Percentiles rank a stretch among this genome's conserved stretches.
These are phyloP conservation scores for Harlomillsia oculata DNA, from an alignment of 1,140 invertebrate species.

Conservation along the genomic window DNA sequence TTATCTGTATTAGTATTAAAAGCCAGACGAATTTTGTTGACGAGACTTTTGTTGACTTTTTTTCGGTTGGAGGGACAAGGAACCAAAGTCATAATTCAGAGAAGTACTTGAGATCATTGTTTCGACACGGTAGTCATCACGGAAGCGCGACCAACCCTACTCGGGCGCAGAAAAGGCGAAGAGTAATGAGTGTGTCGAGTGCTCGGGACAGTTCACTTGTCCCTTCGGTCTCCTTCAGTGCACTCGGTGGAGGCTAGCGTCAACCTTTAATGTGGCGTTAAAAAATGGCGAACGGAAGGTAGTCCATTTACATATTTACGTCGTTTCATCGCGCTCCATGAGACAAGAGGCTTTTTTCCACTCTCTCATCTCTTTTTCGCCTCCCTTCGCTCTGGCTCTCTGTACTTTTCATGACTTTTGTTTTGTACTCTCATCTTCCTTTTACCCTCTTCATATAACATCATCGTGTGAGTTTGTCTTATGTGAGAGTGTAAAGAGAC, in stretches of 20 bases:
- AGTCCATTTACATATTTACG: slow-evolving; percentile 26
- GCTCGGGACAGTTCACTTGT: slow-evolving; percentile 22
- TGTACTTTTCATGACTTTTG: not conserved
- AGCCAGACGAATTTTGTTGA: no score
- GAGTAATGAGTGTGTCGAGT: slow-evolving; percentile 27
- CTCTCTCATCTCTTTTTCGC: not conserved
- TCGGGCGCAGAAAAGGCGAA: not conserved
- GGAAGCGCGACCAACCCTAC: not conserved
- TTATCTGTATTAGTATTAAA: no score
- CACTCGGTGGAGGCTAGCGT: slow-evolving; percentile 3
- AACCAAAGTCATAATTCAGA: slow-evolving; percentile 15
- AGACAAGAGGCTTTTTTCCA: no score
- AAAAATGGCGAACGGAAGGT: slow-evolving; percentile 32
- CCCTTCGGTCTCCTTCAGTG: slow-evolving; percentile 5
- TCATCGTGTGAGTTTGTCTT: not conserved
- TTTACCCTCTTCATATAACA: not conserved
- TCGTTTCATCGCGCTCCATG: slow-evolving; percentile 16
- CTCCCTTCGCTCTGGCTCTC: not conserved
- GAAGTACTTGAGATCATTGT: slow-evolving; percentile 22
- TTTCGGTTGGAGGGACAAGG: slow-evolving; percentile 3
- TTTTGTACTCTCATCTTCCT: not conserved
- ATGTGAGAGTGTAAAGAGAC: no score
- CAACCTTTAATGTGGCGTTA: slow-evolving; percentile 28
- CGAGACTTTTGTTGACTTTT: not conserved
- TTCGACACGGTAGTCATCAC: slow-evolving; percentile 28